These are phyloP conservation scores for Leucania comma DNA, from an alignment of 2,888 invertebrate species.

Conservation along the genomic window DNA sequence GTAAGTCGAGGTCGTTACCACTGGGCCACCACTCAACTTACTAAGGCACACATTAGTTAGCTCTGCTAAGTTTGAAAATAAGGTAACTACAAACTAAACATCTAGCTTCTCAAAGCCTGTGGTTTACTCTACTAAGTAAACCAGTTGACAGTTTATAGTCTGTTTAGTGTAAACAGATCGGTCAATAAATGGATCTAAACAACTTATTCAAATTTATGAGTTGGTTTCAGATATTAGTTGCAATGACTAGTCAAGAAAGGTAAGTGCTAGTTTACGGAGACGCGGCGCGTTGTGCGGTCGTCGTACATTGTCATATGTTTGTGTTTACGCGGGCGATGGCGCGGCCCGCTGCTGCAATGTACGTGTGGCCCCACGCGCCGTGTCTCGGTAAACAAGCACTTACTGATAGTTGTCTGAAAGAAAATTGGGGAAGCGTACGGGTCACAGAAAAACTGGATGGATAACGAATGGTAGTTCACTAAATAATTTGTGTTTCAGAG, in stretches of 20 bases:
- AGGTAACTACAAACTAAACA: not conserved
- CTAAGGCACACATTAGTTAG: not conserved
- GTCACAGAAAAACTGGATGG: not conserved
- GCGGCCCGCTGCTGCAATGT: too few relatives aligned
- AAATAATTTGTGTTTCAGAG: not conserved
- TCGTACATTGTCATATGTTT: too few relatives aligned
- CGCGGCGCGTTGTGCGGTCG: too few relatives aligned
- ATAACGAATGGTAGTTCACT: too few relatives aligned
- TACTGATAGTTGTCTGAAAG: not conserved
- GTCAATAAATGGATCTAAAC: constrained; percentile 23
- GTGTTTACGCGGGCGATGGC: too few relatives aligned
- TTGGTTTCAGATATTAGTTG: constrained; percentile 4
- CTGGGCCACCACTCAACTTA: too few relatives aligned
- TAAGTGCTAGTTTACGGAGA: too few relatives aligned
- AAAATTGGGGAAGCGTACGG: not conserved
- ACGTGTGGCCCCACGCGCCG: too few relatives aligned
- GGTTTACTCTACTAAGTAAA: constrained; percentile 6
- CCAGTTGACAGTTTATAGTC: constrained; percentile 13
- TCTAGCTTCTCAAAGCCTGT: not conserved
- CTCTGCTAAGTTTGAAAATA: not conserved
- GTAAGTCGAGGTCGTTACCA: too few relatives aligned
- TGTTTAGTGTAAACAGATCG: constrained; percentile 6
- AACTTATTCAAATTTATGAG: not conserved
- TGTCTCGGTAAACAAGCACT: too few relatives aligned
- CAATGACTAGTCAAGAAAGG: not conserved